phyloP scores from a whole-genome alignment of 2,113 vertebrate genomes.

The Pleuronectes platessa region DNA sequence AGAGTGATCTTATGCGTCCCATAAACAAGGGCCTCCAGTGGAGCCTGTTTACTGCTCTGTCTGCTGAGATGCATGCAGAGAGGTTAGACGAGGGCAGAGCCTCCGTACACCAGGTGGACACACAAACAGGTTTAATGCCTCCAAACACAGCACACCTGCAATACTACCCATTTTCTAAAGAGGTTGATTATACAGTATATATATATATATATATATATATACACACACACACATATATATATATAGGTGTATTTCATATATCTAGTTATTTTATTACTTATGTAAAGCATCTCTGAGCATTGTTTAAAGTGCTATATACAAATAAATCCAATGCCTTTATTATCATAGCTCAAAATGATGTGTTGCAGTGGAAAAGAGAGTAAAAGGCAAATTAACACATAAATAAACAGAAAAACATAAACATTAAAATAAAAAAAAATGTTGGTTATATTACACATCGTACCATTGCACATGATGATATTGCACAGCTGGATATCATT shows the following conservation, averaged over 20 bases:
- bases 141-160: not conserved
- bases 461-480: no score
- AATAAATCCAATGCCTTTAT: no score
- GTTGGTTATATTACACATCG: not conserved
- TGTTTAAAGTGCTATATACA: no score
- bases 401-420: not conserved
- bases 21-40: constrained; percentile 12
- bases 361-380: no score
- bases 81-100: constrained; percentile 6
- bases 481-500: no score
- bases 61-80: constrained; percentile 18
- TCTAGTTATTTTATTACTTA: no score
- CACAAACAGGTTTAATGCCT: not conserved
- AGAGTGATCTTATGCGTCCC: constrained; percentile 9
- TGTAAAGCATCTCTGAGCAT: no score
- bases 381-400: no score
- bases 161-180: not conserved
- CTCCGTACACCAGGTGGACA: constrained; percentile 8
- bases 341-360: no score
- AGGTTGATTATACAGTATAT: no score
- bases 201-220: no score
- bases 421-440: not conserved
- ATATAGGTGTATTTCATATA: not conserved
- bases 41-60: constrained; percentile 14
- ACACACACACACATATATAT: no score